These are phyloP conservation scores for Apodemia mormo DNA, from an alignment of 2,888 invertebrate genomes.

Conservation along the genomic window DNA sequence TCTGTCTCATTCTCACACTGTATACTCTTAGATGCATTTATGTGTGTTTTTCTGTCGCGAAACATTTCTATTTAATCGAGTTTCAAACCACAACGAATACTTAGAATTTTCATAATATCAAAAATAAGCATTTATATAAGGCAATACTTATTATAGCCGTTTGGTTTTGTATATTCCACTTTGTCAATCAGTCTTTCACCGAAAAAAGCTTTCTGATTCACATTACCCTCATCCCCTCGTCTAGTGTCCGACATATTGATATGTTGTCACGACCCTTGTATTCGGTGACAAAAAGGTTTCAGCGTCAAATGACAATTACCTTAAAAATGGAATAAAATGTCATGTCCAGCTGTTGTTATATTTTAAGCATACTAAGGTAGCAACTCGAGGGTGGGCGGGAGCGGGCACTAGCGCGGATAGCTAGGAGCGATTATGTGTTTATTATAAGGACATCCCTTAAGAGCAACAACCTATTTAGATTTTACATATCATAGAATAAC, in stretches of 20 bases:
- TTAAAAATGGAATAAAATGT: not conserved
- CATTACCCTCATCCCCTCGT: not conserved
- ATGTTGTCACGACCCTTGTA: slow-evolving; percentile 9
- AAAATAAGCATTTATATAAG: not conserved
- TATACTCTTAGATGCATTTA: too few relatives aligned
- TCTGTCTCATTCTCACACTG: too few relatives aligned
- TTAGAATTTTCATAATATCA: too few relatives aligned
- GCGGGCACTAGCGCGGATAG: not conserved
- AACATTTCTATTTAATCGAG: too few relatives aligned
- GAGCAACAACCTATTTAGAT: too few relatives aligned
- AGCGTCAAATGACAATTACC: slow-evolving; percentile 9
- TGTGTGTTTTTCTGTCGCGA: too few relatives aligned
- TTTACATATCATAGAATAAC: too few relatives aligned
- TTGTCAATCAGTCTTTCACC: not conserved
- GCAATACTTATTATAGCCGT: not conserved
- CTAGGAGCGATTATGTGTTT: not conserved
- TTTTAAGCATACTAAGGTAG: not conserved
- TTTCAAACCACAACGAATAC: too few relatives aligned
- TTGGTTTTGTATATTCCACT: not conserved
- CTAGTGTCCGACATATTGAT: not conserved
- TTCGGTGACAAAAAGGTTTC: slow-evolving; percentile 9
- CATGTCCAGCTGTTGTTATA: not conserved
- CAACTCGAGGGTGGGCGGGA: not conserved
- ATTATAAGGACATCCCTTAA: too few relatives aligned
- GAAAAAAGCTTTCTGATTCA: slow-evolving; percentile 3